phyloP scores from a whole-genome alignment of 92 coral and sea anemone species.

The Bergia puertoricense region DNA sequence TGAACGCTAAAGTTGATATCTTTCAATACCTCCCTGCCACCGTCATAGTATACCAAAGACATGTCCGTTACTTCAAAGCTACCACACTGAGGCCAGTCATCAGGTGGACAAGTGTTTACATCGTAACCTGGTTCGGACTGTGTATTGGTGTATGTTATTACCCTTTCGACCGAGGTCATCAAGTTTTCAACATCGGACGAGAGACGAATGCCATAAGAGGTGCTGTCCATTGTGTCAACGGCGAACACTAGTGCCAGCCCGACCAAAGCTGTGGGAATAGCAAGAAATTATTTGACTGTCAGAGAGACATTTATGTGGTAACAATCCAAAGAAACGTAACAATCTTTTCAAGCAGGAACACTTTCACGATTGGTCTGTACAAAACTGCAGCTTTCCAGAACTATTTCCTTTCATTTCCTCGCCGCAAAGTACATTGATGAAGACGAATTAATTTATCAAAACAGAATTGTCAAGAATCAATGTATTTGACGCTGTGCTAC shows the following conservation, averaged over 20 bases:
- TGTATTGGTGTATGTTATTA: background rate
- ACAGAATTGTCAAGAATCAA: too few relatives aligned
- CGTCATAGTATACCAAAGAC: conserved; percentile 1
- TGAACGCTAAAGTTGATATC: background rate
- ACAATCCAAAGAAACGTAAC: too few relatives aligned
- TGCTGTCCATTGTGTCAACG: background rate
- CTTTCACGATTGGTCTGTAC: too few relatives aligned
- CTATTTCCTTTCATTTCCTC: too few relatives aligned
- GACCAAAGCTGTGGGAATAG: background rate
- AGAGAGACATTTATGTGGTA: too few relatives aligned
- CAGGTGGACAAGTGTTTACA: background rate
- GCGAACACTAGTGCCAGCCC: background rate
- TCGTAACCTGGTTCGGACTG: conserved; percentile 6
- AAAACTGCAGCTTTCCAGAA: too few relatives aligned
- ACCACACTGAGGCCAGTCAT: background rate
- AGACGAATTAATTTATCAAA: too few relatives aligned
- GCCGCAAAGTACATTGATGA: too few relatives aligned
- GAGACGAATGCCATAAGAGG: conserved; percentile 7
- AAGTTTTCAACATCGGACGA: conserved; percentile 13
- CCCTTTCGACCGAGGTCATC: conserved; percentile 11
- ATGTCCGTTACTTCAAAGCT: conserved; percentile 1
- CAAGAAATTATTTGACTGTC: too few relatives aligned
- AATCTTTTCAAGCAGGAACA: too few relatives aligned
- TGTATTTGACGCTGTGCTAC: too few relatives aligned
- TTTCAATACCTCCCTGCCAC: conserved; percentile 16